Conservation (phyloP, 2,888 invertebrate species). For the Julus scandinavius region DNA sequence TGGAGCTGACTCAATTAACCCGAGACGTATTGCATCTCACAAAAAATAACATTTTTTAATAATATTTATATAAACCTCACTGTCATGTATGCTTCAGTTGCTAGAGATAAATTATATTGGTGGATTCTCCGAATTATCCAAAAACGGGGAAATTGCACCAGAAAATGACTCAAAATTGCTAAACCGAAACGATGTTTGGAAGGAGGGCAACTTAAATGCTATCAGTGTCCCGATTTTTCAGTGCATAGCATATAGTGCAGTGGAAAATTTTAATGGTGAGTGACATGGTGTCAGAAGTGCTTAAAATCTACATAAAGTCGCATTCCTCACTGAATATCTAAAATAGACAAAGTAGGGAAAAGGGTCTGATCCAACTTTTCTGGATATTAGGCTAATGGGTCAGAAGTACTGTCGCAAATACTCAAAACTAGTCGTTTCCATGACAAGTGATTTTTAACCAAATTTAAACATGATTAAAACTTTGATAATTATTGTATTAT, state of each 20-base stretch:
- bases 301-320: constrained; percentile 31
- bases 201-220: neutral
- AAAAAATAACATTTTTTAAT: too few species aligned
- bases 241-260: neutral
- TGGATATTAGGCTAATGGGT: constrained; percentile 42
- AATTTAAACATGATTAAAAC: neutral
- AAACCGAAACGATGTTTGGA: constrained; percentile 10
- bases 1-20: too few species aligned
- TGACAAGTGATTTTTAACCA: neutral
- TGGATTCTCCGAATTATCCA: neutral
- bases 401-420: neutral
- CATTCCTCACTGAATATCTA: constrained; percentile 11
- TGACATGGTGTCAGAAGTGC: neutral
- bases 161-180: neutral
- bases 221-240: neutral
- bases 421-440: neutral
- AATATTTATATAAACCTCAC: too few species aligned
- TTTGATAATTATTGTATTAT: too few species aligned
- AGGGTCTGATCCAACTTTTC: constrained; percentile 8
- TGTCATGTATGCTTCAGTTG: too few species aligned
- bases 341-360: neutral
- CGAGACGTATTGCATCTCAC: too few species aligned
- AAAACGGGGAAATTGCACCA: neutral
- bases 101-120: neutral
- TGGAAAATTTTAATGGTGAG: constrained; percentile 9